A percentile compares a stretch with the other conserved stretches of the same genome.
Evolutionary conservation across 2,797 vertebrate species (phyloP).

Genomic region (Sarcophilus harrisii): DNA sequence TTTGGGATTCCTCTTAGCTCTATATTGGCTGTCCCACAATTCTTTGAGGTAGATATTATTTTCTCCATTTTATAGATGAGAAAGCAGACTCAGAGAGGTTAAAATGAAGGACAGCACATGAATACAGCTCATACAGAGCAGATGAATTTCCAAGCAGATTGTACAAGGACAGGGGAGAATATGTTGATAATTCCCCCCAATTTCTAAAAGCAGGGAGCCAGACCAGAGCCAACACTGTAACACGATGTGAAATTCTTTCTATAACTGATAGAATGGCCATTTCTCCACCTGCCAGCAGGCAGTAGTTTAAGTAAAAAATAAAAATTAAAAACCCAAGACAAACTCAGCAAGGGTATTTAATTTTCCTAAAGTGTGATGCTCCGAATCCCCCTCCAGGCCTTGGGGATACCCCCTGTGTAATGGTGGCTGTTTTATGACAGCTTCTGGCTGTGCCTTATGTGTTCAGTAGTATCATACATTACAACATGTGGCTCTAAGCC

Average conservation of each 20-base stretch:
- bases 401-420: conserved; percentile 3
- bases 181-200: background rate
- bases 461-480: background rate
- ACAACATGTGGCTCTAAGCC: background rate
- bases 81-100: background rate
- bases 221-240: background rate
- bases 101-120: background rate
- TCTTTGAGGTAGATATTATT: background rate
- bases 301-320: background rate
- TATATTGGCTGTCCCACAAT: background rate
- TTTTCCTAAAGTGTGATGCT: conserved; percentile 37
- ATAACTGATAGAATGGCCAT: background rate
- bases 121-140: rapidly evolving
- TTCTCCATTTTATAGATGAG: background rate
- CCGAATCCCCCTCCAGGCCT: background rate
- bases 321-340: background rate
- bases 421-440: conserved; percentile 44
- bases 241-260: background rate
- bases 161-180: background rate
- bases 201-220: background rate
- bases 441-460: conserved; percentile 19
- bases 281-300: background rate
- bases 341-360: background rate
- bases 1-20: background rate
- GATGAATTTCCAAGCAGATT: background rate